Base-by-base conservation (phyloP, 2,888 invertebrate species). In the Calliphora vomitoria region DNA sequence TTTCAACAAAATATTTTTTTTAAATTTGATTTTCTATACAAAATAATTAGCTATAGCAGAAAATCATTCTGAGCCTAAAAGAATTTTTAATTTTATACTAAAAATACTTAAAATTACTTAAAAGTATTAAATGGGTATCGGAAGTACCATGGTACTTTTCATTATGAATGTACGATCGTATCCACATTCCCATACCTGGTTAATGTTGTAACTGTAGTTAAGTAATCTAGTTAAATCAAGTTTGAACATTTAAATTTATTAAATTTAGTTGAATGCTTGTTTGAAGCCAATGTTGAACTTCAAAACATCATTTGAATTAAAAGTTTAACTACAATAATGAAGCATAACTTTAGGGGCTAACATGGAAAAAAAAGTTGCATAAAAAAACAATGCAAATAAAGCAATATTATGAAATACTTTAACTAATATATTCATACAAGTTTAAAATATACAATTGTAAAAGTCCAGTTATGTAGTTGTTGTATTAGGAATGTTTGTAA, bases 271-370 rank as follows among this genome's bases (percentile, higher is more conserved):
- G 50, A 0, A 50, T 4, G 5, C 18, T 78, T 53, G 41, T 66
- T 58, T 60, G 0, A 50, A 8, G 5, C 18, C 4, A 8, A 11
- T 25, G 20, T 20, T 80, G 53, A 80, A 72, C 58, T 81, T 72
- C 38, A 18, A 69, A 64, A 44, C 62, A 47, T 47, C 66, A 47
- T 69, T 55, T 66, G 38, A 55, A 66, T 81, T 76, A 72, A 87
- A 83, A 76, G 83, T 80, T 83, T 83, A 86, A 83, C 87, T 89
- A 89, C 88, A 89, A 91, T 90, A 91, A 91, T 91, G 90, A 91
- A 89, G 74, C 79, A 79, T 68, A 80, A 75, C 41, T 69, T 80
- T 25, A 69, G 74, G 44, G n/a, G 60, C 44, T 50, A 74, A 13
- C 80, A 18, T 44, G 50, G 1, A 35, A 71, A 71, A 50, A 50